phyloP scores from a whole-genome alignment of 2,888 invertebrate genomes.

The Cantharis rufa region DNA sequence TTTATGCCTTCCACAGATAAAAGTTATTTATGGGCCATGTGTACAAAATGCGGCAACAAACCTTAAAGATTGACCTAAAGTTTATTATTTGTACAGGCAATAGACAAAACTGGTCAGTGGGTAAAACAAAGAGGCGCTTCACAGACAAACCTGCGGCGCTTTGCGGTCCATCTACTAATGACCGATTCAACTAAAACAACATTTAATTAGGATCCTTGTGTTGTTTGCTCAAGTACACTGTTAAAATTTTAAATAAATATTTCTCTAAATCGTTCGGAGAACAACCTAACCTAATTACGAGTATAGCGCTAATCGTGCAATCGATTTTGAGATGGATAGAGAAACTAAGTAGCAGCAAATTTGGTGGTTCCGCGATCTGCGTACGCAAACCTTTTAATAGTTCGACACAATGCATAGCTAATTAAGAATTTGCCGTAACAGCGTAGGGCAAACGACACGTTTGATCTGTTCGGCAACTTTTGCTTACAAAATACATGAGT shows the following conservation, averaged over 20 bases:
- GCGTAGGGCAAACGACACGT: constrained; percentile 21
- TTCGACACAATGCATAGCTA: constrained; percentile 3
- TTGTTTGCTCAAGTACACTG: constrained; percentile 36
- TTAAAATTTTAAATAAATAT: constrained; percentile 22
- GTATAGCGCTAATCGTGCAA: too few relatives aligned
- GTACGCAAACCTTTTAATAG: background rate
- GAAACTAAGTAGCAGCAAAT: background rate
- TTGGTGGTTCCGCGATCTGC: background rate
- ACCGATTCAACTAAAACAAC: constrained; percentile 53
- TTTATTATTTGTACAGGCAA: constrained; percentile 30
- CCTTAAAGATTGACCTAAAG: background rate
- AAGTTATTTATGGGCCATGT: constrained; percentile 4
- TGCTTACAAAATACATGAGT: constrained; percentile 9
- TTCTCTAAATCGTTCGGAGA: background rate
- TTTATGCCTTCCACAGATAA: background rate
- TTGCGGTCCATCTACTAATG: constrained; percentile 54
- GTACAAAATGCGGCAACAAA: constrained; percentile 11
- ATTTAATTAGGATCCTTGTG: constrained; percentile 53
- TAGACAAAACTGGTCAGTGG: constrained; percentile 26
- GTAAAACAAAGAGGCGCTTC: constrained; percentile 31
- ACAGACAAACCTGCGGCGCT: constrained; percentile 41
- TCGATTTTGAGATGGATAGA: too few relatives aligned
- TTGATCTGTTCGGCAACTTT: constrained; percentile 15
- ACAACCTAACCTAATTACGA: too few relatives aligned
- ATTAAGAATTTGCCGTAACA: constrained; percentile 25